A percentile compares a stretch with the other conserved stretches of the same genome.
Evolutionary conservation across 1,140 invertebrate genomes (phyloP).

Genomic region (Rhopalosiphum padi): DNA sequence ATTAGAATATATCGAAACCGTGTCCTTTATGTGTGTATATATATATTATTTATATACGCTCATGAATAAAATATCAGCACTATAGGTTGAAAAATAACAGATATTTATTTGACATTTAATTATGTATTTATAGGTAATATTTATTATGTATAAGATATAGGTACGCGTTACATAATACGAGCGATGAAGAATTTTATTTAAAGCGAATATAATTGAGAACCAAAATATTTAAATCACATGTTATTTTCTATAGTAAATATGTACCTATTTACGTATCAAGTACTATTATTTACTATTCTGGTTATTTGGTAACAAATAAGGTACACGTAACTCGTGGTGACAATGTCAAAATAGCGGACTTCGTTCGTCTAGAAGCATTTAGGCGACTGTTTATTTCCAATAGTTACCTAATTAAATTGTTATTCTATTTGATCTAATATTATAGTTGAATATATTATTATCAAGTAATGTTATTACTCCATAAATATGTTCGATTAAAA

Average conservation of each 20-base stretch:
- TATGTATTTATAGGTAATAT: background rate
- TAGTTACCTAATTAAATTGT: background rate
- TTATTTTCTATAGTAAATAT: background rate
- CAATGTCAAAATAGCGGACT: background rate
- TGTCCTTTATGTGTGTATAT: background rate
- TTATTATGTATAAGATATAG: background rate
- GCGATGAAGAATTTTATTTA: background rate
- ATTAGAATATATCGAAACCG: background rate
- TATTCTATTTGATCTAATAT: background rate
- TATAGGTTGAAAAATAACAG: background rate
- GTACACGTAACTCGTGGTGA: background rate
- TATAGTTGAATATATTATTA: too few relatives aligned
- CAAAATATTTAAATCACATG: background rate
- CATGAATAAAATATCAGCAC: background rate
- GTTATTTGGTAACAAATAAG: background rate
- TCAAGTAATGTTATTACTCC: background rate
- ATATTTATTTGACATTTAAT: background rate
- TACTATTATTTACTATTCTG: background rate
- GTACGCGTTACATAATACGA: background rate
- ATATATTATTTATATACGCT: background rate
- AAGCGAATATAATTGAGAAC: background rate
- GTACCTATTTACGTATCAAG: background rate
- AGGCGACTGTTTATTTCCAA: background rate
- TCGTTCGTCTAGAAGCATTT: background rate
- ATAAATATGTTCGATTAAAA: background rate